Conservation (phyloP, 2,797 vertebrate genomes). For the Lagorchestes hirsutus region DNA sequence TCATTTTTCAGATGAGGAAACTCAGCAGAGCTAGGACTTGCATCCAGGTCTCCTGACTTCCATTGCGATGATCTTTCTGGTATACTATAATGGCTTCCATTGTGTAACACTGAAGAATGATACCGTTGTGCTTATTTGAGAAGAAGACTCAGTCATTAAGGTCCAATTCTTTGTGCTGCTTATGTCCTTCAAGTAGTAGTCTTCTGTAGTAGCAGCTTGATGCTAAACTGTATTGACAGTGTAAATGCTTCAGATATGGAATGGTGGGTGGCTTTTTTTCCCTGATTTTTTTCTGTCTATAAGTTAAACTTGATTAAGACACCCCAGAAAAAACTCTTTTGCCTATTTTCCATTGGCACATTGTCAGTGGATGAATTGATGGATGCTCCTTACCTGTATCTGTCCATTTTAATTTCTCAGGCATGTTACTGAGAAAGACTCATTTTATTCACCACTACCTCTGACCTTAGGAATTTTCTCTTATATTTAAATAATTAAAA, state of each 20-base stretch:
- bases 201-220: constrained; percentile 15
- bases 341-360: constrained; percentile 10
- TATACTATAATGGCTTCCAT: background rate
- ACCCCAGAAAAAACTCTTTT: constrained; percentile 34
- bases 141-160: constrained; percentile 34
- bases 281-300: constrained; percentile 35
- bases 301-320: constrained; percentile 7
- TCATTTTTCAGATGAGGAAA: background rate
- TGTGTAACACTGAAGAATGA: too few species aligned
- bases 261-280: background rate
- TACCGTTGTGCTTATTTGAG: constrained; percentile 1
- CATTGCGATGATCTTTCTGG: background rate
- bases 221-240: background rate
- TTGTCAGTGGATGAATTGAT: constrained; percentile 46
- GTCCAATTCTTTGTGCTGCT: constrained; percentile 7
- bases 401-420: constrained; percentile 1
- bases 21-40: background rate
- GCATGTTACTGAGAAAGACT: constrained; percentile 11
- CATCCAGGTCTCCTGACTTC: background rate
- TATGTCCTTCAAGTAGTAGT: constrained; percentile 24
- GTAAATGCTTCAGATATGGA: constrained; percentile 1
- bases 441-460: constrained; percentile 25
- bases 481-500: constrained; percentile 40
- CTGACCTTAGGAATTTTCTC: constrained; percentile 39
- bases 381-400: constrained; percentile 9